A percentile compares a stretch with the other conserved stretches of the same genome.
Conservation (phyloP, 2,888 invertebrate species). For the Trilocha varians region DNA sequence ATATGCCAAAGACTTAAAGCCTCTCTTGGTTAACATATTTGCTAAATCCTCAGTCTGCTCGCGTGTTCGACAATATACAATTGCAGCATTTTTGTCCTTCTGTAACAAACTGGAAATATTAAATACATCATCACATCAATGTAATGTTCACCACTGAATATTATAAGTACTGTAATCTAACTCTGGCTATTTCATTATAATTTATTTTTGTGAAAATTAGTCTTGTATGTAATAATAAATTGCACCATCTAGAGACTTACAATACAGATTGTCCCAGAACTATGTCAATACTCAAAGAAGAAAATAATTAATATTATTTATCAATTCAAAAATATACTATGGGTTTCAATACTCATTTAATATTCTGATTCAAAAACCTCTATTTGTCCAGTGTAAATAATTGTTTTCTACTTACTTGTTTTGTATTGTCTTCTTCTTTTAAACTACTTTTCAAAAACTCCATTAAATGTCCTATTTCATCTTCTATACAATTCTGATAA, state of each 20-base stretch:
- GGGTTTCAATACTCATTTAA: no score
- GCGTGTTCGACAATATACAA: conserved; percentile 95
- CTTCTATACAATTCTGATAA: conserved; percentile 87
- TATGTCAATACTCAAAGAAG: no score
- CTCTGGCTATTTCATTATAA: no score
- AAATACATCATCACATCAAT: neutral
- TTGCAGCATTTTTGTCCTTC: conserved; percentile 81
- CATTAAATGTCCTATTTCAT: conserved; percentile 86
- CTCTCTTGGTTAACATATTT: conserved; percentile 79
- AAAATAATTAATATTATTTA: no score
- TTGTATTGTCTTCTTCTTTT: conserved; percentile 68
- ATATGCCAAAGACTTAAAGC: conserved; percentile 86
- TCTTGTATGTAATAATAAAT: no score
- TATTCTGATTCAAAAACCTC: no score
- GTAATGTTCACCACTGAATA: no score
- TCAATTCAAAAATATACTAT: no score
- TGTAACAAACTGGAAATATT: conserved; percentile 26
- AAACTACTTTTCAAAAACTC: conserved; percentile 81
- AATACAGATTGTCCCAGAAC: no score
- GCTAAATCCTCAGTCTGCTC: conserved; percentile 92
- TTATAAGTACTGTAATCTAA: no score
- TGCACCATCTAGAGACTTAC: no score
- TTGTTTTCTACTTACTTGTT: conserved; percentile 60
- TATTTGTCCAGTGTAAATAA: conserved; percentile 1
- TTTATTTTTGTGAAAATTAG: no score